These are phyloP conservation scores for Neotragus moschatus DNA, from an alignment of 2,113 vertebrate species.

Conservation along the genomic window DNA sequence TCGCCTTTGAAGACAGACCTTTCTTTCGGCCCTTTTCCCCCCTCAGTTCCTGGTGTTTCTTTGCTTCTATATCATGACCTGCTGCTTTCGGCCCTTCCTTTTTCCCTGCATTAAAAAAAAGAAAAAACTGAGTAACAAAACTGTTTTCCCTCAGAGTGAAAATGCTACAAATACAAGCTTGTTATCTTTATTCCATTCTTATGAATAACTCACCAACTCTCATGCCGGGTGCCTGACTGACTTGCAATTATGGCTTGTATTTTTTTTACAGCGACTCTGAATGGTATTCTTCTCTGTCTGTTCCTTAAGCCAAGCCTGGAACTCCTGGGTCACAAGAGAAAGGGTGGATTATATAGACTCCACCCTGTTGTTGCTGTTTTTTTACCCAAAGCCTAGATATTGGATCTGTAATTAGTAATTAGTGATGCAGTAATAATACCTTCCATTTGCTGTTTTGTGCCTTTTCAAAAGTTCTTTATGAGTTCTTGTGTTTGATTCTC, in stretches of 20 bases:
- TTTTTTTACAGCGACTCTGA: not conserved
- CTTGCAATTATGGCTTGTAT: conserved; percentile 8
- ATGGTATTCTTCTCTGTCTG: not conserved
- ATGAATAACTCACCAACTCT: not conserved
- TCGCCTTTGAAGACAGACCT: not conserved
- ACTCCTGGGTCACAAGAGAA: not conserved
- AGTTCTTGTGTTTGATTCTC: not conserved
- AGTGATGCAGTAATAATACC: conserved; percentile 21
- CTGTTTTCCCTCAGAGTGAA: not conserved
- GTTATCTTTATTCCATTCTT: conserved; percentile 28
- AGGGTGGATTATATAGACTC: not conserved
- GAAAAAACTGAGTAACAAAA: conserved; percentile 35
- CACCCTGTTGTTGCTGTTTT: not conserved
- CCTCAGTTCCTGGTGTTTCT: not conserved
- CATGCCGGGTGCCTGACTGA: not conserved
- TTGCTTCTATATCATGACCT: not conserved
- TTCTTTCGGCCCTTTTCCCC: not conserved
- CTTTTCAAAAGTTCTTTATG: conserved; percentile 36
- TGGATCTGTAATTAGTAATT: conserved; percentile 45
- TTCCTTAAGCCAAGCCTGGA: not conserved
- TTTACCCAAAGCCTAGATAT: not conserved
- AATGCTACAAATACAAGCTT: conserved; percentile 22
- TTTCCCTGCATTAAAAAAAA: conserved; percentile 7
- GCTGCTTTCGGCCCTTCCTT: conserved; percentile 21
- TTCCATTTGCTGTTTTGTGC: not conserved